Conservation (phyloP, 2,888 invertebrate genomes). For the Drosophila nr. medialis region DNA sequence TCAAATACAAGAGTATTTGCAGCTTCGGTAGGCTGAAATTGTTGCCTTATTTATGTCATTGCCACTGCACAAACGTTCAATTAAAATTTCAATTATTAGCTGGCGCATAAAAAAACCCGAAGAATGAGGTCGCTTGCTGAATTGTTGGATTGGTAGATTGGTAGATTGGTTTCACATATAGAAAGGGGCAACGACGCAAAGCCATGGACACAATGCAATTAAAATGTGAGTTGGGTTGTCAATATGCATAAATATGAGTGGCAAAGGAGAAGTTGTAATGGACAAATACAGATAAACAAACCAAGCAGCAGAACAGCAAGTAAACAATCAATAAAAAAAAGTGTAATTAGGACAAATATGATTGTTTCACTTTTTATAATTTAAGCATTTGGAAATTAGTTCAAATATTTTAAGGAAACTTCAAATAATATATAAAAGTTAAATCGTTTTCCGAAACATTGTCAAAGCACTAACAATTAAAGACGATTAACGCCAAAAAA, state of each 20-base stretch:
- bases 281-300: not conserved
- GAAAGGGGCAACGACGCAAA: not conserved
- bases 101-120: conserved; percentile 35
- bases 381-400: not conserved
- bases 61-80: conserved; percentile 58
- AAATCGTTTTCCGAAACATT: not conserved
- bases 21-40: conserved; percentile 17
- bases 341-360: not conserved
- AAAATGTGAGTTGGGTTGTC: conserved; percentile 6
- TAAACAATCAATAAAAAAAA: too few relatives aligned
- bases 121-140: not conserved
- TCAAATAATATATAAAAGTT: not conserved
- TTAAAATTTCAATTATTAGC: conserved; percentile 76
- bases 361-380: not conserved
- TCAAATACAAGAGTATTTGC: not conserved
- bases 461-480: not conserved
- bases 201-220: conserved; percentile 35
- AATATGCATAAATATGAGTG: conserved; percentile 2
- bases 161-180: not conserved
- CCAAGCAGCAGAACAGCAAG: not conserved
- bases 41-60: conserved; percentile 63
- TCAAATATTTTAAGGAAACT: not conserved
- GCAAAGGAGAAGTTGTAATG: not conserved
- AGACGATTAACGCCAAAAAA: too few relatives aligned
- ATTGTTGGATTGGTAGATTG: not conserved